Evolutionary conservation across 2,797 vertebrate genomes (phyloP), one percentile per base, ranked within the genome.

Genomic region (Limosa lapponica): DNA sequence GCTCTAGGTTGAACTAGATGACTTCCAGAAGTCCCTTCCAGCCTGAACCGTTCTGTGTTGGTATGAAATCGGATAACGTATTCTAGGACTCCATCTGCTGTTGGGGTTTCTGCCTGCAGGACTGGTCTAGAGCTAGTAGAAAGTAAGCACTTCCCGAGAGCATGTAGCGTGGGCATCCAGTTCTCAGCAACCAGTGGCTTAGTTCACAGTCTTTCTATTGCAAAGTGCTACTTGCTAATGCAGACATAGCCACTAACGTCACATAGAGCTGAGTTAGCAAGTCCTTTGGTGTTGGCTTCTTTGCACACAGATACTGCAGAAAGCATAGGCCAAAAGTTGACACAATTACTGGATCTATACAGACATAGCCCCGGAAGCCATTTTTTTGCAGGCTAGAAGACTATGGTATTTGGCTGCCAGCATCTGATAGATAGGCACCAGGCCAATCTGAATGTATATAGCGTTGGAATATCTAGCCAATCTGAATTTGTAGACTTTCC

Each of bases 401-500:
- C 59, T 78, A 2, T 90, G 51, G 20, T 73, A 30, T 75, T 90
- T 96, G 80, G 16, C 46, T 92, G 71, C 22, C 44, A 77, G 67
- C 36, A n/a, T 46, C 70, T 57, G 51, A 67, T 36, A 82, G 82
- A 82, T 77, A 93, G 86, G 89, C 81, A 85, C 16, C 32, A 55
- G 48, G 48, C 70, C 93, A 82, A 66, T 77, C 58, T 75, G 86
- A 75, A 36, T 52, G 15, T 62, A 11, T 82, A 28, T 41, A 59
- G 34, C n/a, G 32, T 44, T 67, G 37, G 36, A 55, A 58, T 96
- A 95, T 89, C 73, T 87, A 80, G 32, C 55, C 73, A 82, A 70
- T 93, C 73, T 92, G 78, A 87, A 79, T 84, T 43, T 82, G 54
- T 55, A 82, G 86, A 43, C 39, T 89, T 96, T 92, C 73, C 67